Percentiles rank a stretch among this genome's conserved stretches.
These are phyloP conservation scores for Phodopus roborovskii DNA, from an alignment of 2,113 vertebrate genomes.

Conservation along the genomic window DNA sequence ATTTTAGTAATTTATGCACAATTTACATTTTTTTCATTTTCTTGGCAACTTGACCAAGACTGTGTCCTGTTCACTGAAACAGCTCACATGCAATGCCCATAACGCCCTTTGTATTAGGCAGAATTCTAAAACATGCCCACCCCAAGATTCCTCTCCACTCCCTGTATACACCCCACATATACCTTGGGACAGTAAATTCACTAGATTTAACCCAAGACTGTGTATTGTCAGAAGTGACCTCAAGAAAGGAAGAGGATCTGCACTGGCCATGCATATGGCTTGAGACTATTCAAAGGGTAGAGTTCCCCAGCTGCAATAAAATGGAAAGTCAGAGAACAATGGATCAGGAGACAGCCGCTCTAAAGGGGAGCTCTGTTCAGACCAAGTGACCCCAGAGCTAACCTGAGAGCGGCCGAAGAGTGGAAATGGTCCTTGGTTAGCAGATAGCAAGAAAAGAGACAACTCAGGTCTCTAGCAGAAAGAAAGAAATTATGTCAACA, in stretches of 20 bases:
- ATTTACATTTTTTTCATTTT: slow-evolving; percentile 11
- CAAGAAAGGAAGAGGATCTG: background rate
- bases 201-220: background rate
- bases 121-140: background rate
- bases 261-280: background rate
- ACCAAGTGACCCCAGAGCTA: background rate
- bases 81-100: background rate
- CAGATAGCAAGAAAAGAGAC: background rate
- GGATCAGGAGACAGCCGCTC: background rate
- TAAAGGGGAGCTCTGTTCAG: background rate
- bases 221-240: background rate
- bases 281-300: background rate
- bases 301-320: background rate
- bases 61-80: background rate
- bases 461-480: background rate
- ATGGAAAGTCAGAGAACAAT: background rate
- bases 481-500: background rate
- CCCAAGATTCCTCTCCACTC: background rate
- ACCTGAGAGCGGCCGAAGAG: background rate
- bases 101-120: background rate
- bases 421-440: background rate
- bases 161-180: background rate
- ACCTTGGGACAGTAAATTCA: background rate
- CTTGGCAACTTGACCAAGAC: background rate
- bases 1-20: background rate